Evolutionary conservation across 2,888 invertebrate species (phyloP).

Genomic region (Callinectes sapidus): DNA sequence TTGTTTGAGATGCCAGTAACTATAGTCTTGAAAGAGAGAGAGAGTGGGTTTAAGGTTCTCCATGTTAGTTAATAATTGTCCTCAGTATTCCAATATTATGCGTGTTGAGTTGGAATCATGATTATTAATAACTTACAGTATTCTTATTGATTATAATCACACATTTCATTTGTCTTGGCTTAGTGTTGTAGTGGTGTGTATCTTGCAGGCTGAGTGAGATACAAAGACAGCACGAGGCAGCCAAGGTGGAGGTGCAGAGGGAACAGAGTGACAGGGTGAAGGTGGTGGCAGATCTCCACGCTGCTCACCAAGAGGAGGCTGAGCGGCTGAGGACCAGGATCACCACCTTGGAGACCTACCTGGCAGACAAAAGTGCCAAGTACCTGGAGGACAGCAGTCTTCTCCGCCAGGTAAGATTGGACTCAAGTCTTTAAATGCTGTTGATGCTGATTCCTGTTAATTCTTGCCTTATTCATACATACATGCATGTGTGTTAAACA

Average conservation of each 20-base stretch:
- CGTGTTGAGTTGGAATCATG: too few species aligned
- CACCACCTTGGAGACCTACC: slow-evolving; percentile 37
- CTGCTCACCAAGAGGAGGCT: slow-evolving; percentile 55
- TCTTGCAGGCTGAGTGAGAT: slow-evolving; percentile 33
- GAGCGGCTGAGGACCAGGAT: slow-evolving; percentile 51
- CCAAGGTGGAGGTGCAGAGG: slow-evolving; percentile 28
- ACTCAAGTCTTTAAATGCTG: background rate
- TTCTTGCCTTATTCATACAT: too few species aligned
- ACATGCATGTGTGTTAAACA: too few species aligned
- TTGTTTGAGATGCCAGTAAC: background rate
- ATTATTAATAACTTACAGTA: too few species aligned
- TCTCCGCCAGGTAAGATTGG: slow-evolving; percentile 53
- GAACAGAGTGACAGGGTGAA: background rate
- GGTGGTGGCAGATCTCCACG: slow-evolving; percentile 34
- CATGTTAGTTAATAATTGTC: too few species aligned
- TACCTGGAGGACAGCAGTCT: slow-evolving; percentile 62
- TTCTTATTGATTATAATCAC: too few species aligned
- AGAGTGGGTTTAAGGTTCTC: background rate
- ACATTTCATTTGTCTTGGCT: too few species aligned
- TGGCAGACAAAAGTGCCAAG: slow-evolving; percentile 51
- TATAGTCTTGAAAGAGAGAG: background rate
- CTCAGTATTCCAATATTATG: too few species aligned
- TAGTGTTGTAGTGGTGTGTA: background rate
- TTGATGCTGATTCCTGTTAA: too few species aligned
- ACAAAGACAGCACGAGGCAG: background rate